These are phyloP conservation scores for Troides helena DNA, from an alignment of 2,888 invertebrate genomes.

Conservation along the genomic window DNA sequence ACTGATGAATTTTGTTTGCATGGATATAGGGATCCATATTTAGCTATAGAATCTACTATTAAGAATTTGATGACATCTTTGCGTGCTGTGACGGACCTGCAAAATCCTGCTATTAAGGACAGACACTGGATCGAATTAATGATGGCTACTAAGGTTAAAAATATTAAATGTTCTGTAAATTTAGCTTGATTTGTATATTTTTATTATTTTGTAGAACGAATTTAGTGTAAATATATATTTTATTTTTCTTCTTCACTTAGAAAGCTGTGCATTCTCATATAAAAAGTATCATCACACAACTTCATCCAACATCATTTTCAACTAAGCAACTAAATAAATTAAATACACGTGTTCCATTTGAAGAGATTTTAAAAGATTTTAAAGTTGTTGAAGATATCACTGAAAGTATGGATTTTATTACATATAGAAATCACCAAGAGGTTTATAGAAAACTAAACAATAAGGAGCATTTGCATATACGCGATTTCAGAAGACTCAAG, in stretches of 20 bases:
- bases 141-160: constrained; percentile 90
- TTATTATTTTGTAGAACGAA: neutral
- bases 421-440: constrained; percentile 16
- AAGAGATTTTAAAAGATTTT: constrained; percentile 59
- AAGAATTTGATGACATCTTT: constrained; percentile 96
- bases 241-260: constrained; percentile 51
- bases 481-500: constrained; percentile 61
- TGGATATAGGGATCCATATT: constrained; percentile 85
- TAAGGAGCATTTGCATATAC: constrained; percentile 47
- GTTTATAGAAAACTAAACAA: constrained; percentile 32
- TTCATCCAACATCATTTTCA: constrained; percentile 41
- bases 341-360: constrained; percentile 42
- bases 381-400: constrained; percentile 39
- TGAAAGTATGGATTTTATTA: constrained; percentile 27
- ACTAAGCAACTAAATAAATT: constrained; percentile 34
- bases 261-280: constrained; percentile 52
- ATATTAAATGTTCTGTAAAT: constrained; percentile 14
- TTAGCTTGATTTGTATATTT: neutral
- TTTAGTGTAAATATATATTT: constrained; percentile 29
- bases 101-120: constrained; percentile 95
- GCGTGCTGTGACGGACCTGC: constrained; percentile 94
- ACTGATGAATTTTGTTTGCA: neutral
- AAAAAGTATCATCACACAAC: constrained; percentile 51
- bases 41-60: constrained; percentile 88
- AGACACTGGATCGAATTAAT: constrained; percentile 97